Evolutionary conservation across 2,888 invertebrate species (phyloP).

Genomic region (Caradrina clavipalpis): DNA sequence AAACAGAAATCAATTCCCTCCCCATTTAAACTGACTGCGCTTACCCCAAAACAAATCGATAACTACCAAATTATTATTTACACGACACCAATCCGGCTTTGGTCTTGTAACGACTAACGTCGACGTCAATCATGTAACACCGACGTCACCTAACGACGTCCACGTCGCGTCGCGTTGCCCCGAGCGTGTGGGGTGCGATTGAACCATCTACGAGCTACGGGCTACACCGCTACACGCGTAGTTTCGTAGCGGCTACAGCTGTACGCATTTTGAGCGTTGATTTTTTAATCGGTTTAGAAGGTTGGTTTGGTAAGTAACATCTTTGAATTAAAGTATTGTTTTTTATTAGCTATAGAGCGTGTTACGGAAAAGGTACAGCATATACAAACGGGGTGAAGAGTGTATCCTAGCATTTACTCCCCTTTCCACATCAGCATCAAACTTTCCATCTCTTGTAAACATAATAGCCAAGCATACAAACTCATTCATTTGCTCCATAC

Average conservation of each 20-base stretch:
- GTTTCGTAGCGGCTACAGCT: slow-evolving; percentile 59
- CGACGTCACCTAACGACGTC: slow-evolving; percentile 47
- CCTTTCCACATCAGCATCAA: no score
- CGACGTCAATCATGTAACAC: slow-evolving; percentile 50
- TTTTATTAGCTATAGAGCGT: no score
- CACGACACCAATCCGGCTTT: slow-evolving; percentile 45
- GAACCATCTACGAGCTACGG: slow-evolving; percentile 56
- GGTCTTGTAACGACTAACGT: slow-evolving; percentile 47
- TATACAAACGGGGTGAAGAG: no score
- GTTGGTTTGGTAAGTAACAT: neutral
- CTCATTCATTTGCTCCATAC: no score
- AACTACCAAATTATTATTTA: slow-evolving; percentile 38
- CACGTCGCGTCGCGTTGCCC: slow-evolving; percentile 12
- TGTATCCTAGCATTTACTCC: no score
- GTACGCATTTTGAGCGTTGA: neutral
- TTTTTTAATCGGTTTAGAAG: neutral
- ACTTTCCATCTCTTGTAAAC: no score
- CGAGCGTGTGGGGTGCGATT: slow-evolving; percentile 53
- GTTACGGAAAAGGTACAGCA: no score
- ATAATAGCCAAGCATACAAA: no score
- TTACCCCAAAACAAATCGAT: slow-evolving; percentile 28
- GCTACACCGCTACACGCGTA: slow-evolving; percentile 56
- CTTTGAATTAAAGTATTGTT: neutral
- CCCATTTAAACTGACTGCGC: neutral
- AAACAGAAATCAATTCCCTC: neutral